Conservation (phyloP, 1,140 invertebrate genomes). For the Melipona quadrifasciata region DNA sequence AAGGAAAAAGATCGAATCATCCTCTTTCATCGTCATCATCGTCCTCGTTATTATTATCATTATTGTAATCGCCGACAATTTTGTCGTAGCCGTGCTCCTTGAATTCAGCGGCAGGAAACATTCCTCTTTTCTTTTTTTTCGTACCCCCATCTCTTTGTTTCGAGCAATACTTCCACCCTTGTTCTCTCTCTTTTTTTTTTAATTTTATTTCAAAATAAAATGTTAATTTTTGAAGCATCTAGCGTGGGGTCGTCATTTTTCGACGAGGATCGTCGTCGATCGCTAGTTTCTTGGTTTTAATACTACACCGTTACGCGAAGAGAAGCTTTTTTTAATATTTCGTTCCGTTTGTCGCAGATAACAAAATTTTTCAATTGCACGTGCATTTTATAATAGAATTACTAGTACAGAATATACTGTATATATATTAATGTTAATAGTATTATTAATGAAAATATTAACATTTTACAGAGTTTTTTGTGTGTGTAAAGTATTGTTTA, state of each 20-base stretch:
- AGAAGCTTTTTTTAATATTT: too few relatives aligned
- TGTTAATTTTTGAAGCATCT: too few relatives aligned
- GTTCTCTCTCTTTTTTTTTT: not conserved
- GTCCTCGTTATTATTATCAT: constrained; percentile 46
- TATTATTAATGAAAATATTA: too few relatives aligned
- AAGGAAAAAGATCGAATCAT: constrained; percentile 41
- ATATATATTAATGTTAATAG: too few relatives aligned
- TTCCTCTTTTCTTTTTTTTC: not conserved
- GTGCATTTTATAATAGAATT: too few relatives aligned
- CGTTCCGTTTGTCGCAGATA: too few relatives aligned
- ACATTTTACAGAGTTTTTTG: too few relatives aligned
- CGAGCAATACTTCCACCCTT: not conserved
- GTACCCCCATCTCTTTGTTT: not conserved
- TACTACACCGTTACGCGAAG: not conserved
- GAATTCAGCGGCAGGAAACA: not conserved
- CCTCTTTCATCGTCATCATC: constrained; percentile 22
- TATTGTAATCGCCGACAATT: constrained; percentile 43
- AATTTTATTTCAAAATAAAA: not conserved
- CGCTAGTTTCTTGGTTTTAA: not conserved
- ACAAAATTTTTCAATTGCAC: too few relatives aligned
- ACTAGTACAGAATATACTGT: too few relatives aligned
- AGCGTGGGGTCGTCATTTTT: too few relatives aligned
- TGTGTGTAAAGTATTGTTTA: too few relatives aligned
- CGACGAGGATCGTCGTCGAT: not conserved
- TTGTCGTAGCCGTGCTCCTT: not conserved